Conservation (phyloP, 2,888 invertebrate genomes). For the Pseudeuparius sepicola region DNA sequence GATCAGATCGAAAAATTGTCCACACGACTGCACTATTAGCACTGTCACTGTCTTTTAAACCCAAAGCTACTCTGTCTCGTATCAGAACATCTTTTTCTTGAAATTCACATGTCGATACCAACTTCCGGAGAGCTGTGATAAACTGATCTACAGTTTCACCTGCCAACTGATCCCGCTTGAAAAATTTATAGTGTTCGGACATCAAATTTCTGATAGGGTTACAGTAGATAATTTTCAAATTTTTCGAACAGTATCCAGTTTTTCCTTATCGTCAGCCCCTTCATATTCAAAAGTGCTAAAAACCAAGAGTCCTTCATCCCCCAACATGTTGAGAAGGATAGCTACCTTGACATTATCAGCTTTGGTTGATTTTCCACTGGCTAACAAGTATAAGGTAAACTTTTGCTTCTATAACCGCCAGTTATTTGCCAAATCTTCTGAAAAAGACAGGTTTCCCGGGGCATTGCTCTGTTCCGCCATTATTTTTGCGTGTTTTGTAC, state of each 20-base stretch:
- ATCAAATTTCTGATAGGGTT: slow-evolving; percentile 19
- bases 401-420: slow-evolving; percentile 24
- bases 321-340: slow-evolving; percentile 19
- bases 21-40: slow-evolving; percentile 3
- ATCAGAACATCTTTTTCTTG: slow-evolving; percentile 17
- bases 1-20: too few relatives aligned
- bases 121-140: slow-evolving; percentile 16
- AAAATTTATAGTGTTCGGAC: slow-evolving; percentile 22
- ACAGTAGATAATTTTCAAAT: too few relatives aligned
- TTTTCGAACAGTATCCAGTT: slow-evolving; percentile 13
- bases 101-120: slow-evolving; percentile 18
- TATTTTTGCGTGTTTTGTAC: slow-evolving; percentile 3
- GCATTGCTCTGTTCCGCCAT: slow-evolving; percentile 10
- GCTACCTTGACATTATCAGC: too few relatives aligned
- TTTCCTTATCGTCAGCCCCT: slow-evolving; percentile 12
- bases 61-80: slow-evolving; percentile 15
- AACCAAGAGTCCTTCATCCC: slow-evolving; percentile 19
- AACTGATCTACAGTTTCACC: slow-evolving; percentile 20
- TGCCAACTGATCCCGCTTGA: slow-evolving; percentile 18
- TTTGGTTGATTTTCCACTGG: slow-evolving; percentile 21
- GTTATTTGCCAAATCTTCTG: slow-evolving; percentile 13
- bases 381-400: slow-evolving; percentile 23
- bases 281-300: slow-evolving; percentile 21
- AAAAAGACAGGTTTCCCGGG: slow-evolving; percentile 9
- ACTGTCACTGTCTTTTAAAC: slow-evolving; percentile 15